Evolutionary conservation across 1,140 invertebrate species (phyloP).

Genomic region (Telenomus remus): DNA sequence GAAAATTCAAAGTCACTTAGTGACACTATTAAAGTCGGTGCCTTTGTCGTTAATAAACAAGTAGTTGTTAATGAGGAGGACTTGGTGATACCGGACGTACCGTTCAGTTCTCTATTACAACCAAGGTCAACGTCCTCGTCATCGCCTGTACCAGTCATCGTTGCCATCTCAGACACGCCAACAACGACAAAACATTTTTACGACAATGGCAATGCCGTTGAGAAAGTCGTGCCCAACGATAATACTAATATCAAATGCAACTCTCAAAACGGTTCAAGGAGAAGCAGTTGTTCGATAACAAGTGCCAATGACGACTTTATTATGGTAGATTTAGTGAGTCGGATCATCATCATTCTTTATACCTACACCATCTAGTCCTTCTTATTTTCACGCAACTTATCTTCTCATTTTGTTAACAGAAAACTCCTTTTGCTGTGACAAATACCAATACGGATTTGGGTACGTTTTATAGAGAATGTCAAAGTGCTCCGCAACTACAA

Average conservation of each 20-base stretch:
- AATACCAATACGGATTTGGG: conserved; percentile 82
- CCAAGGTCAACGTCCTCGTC: conserved; percentile 71
- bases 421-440: conserved; percentile 78
- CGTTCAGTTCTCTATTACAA: conserved; percentile 80
- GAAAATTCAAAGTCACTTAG: conserved; percentile 78
- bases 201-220: conserved; percentile 73
- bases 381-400: not conserved
- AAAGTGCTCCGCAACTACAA: conserved; percentile 83
- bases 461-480: conserved; percentile 86
- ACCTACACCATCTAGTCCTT: conserved; percentile 18
- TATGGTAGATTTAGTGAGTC: conserved; percentile 84
- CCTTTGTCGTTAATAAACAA: conserved; percentile 80
- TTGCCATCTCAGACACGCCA: conserved; percentile 44
- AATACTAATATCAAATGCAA: conserved; percentile 69
- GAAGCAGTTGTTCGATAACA: conserved; percentile 76
- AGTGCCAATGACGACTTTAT: conserved; percentile 83
- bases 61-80: conserved; percentile 77
- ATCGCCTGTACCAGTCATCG: conserved; percentile 50
- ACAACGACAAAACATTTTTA: conserved; percentile 42
- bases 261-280: conserved; percentile 71
- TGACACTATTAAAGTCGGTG: conserved; percentile 82
- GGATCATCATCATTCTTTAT: conserved; percentile 40
- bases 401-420: conserved; percentile 73
- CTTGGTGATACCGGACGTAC: conserved; percentile 79
- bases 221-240: conserved; percentile 64